Evolutionary conservation across 2,888 invertebrate genomes (phyloP), one percentile per base, ranked within the genome.

Genomic region (Mimachlamys varia): DNA sequence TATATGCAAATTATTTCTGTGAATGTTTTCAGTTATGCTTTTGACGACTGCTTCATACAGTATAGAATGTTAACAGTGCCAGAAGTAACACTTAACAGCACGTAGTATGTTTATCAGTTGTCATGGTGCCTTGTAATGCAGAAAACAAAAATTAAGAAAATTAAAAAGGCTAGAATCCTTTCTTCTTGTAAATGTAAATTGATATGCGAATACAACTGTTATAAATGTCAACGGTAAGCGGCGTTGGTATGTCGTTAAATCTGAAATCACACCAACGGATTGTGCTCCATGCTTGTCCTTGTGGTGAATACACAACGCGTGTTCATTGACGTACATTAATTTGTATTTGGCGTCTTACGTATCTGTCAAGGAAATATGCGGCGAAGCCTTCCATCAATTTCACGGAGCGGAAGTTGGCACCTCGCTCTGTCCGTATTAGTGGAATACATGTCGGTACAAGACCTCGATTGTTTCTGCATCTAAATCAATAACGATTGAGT

Each of bases 401-500:
- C 33, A 76, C 15, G 76, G 33, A 76, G 76, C 76, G 76, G 76
- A 76, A 76, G 27, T 76, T 27, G 17, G 27, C 76, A 62, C 62
- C 10, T 2, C n/a, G 22, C 27, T 62, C 62, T 3, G 22, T 62
- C 44, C 33, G 76, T 76, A 76, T 76, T 13, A 33, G 33, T 0
- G 76, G 27, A 76, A 27, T 33, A 76, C 22, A 76, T 76, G 76
- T 76, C 76, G 76, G 58, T 58, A 58, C 58, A 58, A 58, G 19
- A 58, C 22, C n/a, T n/a, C 58, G 7, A 76, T 33, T 22, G 76
- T 76, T 76, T 76, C 76, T 76, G 76, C 76, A 22, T 76, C 76
- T 7, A 76, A 76, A 76, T 76, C 76, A 22, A 76, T 76, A 76
- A 76, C 33, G 12, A 76, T 33, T 27, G 17, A 33, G 27, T 27